phyloP scores from a whole-genome alignment of 2,797 vertebrate species.

The Xiphorhynchus erythropygius region DNA sequence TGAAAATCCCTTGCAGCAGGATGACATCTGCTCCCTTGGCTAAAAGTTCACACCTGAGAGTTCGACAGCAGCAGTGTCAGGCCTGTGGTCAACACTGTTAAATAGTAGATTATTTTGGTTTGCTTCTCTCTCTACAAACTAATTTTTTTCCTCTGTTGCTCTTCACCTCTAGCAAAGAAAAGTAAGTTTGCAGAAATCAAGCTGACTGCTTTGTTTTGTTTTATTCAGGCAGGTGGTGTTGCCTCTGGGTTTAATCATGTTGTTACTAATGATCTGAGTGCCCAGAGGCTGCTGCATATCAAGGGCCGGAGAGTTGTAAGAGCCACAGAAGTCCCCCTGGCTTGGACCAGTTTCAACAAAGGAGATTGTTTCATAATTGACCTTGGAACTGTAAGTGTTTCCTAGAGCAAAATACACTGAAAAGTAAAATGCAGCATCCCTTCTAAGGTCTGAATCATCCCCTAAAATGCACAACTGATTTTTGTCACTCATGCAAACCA shows the following conservation, averaged over 20 bases:
- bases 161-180: background rate
- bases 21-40: background rate
- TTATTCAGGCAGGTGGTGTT: slow-evolving; percentile 84
- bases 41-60: background rate
- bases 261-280: slow-evolving; percentile 86
- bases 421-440: background rate
- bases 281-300: slow-evolving; percentile 85
- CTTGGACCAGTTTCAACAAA: slow-evolving; percentile 89
- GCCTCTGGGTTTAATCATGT: slow-evolving; percentile 89
- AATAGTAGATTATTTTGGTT: background rate
- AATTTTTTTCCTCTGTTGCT: background rate
- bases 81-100: background rate
- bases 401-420: background rate
- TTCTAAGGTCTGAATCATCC: background rate
- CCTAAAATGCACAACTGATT: background rate
- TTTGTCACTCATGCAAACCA: background rate
- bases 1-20: background rate
- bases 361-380: slow-evolving; percentile 93
- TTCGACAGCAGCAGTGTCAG: background rate
- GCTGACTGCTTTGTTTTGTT: background rate
- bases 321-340: slow-evolving; percentile 85
- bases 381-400: slow-evolving; percentile 84
- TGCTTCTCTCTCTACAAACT: background rate
- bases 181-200: background rate
- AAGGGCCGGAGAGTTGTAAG: slow-evolving; percentile 89